Evolutionary conservation across 2,797 vertebrate species (phyloP).

Genomic region (Phyllotis vaccarum): DNA sequence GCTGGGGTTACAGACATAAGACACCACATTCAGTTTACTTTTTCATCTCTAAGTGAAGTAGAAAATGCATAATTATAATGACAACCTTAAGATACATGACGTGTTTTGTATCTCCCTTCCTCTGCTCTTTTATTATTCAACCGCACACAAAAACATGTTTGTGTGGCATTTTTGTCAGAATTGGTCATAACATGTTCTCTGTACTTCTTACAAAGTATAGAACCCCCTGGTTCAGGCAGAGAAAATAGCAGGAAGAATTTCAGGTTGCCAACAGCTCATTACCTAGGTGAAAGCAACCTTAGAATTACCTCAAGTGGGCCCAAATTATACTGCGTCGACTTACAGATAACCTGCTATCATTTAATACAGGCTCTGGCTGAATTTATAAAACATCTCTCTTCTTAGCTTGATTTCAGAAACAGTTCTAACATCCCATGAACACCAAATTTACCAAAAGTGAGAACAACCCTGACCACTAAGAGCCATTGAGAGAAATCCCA

Average conservation of each 20-base stretch:
- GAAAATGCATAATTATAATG: neutral
- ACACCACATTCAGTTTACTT: neutral
- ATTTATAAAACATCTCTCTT: constrained; percentile 42
- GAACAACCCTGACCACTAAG: neutral
- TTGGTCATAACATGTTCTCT: constrained; percentile 33
- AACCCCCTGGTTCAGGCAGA: constrained; percentile 37
- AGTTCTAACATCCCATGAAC: neutral
- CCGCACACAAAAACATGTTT: neutral
- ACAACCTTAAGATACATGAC: constrained; percentile 34
- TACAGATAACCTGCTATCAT: constrained; percentile 35
- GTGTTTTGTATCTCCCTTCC: constrained; percentile 10
- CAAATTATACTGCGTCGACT: constrained; percentile 26
- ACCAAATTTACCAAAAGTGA: neutral
- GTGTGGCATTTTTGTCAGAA: constrained; percentile 43
- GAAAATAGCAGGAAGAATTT: constrained; percentile 59
- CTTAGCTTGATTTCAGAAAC: constrained; percentile 30
- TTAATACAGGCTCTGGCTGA: constrained; percentile 12
- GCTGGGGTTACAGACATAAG: neutral
- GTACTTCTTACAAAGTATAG: constrained; percentile 19
- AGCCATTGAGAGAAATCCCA: neutral
- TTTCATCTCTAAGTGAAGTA: neutral
- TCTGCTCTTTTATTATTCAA: neutral
- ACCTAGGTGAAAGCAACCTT: constrained; percentile 1
- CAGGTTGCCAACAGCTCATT: constrained; percentile 23
- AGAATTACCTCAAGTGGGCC: constrained; percentile 43